These are phyloP conservation scores for Lottia scabra DNA, from an alignment of 2,888 invertebrate genomes.

Conservation along the genomic window DNA sequence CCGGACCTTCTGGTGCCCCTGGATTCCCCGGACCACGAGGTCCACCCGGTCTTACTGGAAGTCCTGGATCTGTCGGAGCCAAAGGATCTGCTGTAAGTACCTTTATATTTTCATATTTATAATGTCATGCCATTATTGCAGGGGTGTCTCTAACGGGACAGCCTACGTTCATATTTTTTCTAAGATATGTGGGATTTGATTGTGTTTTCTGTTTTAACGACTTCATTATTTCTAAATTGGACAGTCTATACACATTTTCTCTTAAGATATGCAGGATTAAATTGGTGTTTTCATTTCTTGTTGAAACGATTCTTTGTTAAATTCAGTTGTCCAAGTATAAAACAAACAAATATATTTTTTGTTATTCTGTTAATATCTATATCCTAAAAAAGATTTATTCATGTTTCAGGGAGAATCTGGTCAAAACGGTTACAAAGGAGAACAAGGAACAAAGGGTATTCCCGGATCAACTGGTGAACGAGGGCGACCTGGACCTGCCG, in stretches of 20 bases:
- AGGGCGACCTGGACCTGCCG: constrained; percentile 47
- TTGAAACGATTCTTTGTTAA: no score
- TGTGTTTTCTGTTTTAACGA: no score
- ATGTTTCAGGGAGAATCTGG: constrained; percentile 76
- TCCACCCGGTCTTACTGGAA: constrained; percentile 50
- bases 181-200: no score
- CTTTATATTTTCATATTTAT: neutral
- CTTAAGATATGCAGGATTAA: no score
- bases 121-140: no score
- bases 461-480: constrained; percentile 46
- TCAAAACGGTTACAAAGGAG: constrained; percentile 63
- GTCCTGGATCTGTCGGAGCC: constrained; percentile 46
- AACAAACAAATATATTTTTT: neutral
- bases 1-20: constrained; percentile 39
- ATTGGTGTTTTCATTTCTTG: no score
- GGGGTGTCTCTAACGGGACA: no score
- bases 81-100: constrained; percentile 51
- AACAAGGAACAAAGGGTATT: constrained; percentile 70
- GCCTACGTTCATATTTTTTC: no score
- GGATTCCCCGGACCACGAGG: constrained; percentile 60
- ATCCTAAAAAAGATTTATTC: neutral
- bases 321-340: no score
- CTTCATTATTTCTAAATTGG: no score
- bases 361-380: neutral
- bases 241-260: no score